A percentile compares a stretch with the other conserved stretches of the same genome.
Conservation (phyloP, 2,797 vertebrate species). For the Todus mexicanus region DNA sequence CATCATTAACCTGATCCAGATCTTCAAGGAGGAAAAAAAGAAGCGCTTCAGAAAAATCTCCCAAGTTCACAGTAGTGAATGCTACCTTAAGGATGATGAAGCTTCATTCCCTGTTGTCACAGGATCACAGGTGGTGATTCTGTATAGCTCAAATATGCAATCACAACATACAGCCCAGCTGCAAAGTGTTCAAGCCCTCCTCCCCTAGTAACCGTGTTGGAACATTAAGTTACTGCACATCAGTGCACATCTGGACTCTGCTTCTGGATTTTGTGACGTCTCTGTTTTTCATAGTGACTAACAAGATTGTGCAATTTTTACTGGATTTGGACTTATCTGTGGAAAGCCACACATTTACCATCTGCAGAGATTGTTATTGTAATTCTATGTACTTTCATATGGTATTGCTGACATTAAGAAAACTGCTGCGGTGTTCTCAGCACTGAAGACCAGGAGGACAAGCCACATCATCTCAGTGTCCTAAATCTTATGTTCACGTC, state of each 20-base stretch:
- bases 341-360: background rate
- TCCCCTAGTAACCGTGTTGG: background rate
- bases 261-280: background rate
- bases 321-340: background rate
- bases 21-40: background rate
- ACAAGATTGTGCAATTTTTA: background rate
- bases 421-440: background rate
- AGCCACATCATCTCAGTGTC: background rate
- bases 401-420: background rate
- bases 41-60: background rate
- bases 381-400: background rate
- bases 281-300: background rate
- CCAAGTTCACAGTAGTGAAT: background rate
- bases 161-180: background rate
- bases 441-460: background rate
- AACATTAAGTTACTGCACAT: background rate
- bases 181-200: background rate
- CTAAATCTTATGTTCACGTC: background rate
- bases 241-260: background rate
- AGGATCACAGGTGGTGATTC: background rate
- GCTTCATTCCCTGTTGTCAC: background rate
- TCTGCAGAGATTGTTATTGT: background rate
- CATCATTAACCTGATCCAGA: background rate
- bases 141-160: background rate
- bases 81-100: background rate